Evolutionary conservation across 2,113 vertebrate species (phyloP).

Genomic region (Strix uralensis): DNA sequence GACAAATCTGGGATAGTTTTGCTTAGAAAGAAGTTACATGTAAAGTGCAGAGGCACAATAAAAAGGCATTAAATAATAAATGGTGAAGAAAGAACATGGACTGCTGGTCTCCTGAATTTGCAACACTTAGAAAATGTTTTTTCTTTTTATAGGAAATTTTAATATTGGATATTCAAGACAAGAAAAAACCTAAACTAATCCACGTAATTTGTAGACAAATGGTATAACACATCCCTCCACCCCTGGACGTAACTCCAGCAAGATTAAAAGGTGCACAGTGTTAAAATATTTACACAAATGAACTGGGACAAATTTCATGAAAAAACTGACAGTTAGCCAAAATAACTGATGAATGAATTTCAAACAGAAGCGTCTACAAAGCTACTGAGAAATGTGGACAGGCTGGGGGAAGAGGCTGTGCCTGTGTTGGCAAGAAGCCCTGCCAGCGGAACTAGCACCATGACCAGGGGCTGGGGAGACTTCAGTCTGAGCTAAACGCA

Average conservation of each 20-base stretch:
- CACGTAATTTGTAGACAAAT: not conserved
- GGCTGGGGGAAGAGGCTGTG: not conserved
- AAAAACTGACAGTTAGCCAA: not conserved
- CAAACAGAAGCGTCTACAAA: not conserved
- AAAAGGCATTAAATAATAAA: not conserved
- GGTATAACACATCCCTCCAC: not conserved
- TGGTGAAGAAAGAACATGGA: not conserved
- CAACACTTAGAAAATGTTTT: not conserved
- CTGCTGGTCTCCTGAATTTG: not conserved
- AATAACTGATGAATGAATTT: not conserved
- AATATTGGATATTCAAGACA: not conserved
- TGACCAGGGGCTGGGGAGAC: not conserved
- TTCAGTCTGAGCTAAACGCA: not conserved
- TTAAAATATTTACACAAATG: not conserved
- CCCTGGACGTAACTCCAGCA: not conserved
- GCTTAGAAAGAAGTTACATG: not conserved
- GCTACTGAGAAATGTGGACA: fast-evolving
- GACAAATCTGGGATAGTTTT: not conserved
- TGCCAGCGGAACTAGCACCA: fast-evolving
- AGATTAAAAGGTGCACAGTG: not conserved
- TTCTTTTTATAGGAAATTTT: not conserved
- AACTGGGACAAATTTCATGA: not conserved
- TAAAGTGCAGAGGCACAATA: not conserved
- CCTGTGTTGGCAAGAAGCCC: not conserved
- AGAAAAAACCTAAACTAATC: not conserved